Evolutionary conservation across 1,140 invertebrate genomes (phyloP).

Genomic region (Acromyrmex heyeri): DNA sequence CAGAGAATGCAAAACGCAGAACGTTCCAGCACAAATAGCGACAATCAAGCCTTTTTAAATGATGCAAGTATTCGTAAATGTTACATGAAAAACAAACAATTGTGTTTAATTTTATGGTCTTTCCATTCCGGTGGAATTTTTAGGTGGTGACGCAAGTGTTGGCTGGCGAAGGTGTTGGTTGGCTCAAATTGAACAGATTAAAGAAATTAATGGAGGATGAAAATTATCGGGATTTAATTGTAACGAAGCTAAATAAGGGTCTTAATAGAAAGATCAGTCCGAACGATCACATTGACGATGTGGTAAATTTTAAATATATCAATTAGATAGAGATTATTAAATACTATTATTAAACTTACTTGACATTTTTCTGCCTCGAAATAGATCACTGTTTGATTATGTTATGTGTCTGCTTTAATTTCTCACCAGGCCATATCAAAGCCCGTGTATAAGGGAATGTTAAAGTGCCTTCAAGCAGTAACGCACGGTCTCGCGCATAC

Average conservation of each 20-base stretch:
- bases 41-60: constrained; percentile 95
- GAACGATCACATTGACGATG: constrained; percentile 98
- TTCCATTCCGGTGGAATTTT: constrained; percentile 54
- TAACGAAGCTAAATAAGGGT: constrained; percentile 97
- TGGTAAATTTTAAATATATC: constrained; percentile 89
- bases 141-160: constrained; percentile 96
- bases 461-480: constrained; percentile 96
- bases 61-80: constrained; percentile 88
- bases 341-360: not conserved
- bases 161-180: constrained; percentile 98
- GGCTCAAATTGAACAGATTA: constrained; percentile 97
- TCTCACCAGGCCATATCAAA: constrained; percentile 93
- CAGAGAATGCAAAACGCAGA: constrained; percentile 90
- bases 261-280: constrained; percentile 97
- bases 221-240: constrained; percentile 98
- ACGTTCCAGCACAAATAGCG: constrained; percentile 91
- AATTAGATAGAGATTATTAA: too few species aligned
- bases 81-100: constrained; percentile 31
- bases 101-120: constrained; percentile 17
- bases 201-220: constrained; percentile 99
- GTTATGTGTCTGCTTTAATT: constrained; percentile 32
- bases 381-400: not conserved
- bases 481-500: constrained; percentile 96
- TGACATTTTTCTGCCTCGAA: not conserved
- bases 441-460: constrained; percentile 98